Evolutionary conservation across 1,140 invertebrate species (phyloP), one percentile per base, ranked within the genome.

Genomic region (Neodiprion pinetum): DNA sequence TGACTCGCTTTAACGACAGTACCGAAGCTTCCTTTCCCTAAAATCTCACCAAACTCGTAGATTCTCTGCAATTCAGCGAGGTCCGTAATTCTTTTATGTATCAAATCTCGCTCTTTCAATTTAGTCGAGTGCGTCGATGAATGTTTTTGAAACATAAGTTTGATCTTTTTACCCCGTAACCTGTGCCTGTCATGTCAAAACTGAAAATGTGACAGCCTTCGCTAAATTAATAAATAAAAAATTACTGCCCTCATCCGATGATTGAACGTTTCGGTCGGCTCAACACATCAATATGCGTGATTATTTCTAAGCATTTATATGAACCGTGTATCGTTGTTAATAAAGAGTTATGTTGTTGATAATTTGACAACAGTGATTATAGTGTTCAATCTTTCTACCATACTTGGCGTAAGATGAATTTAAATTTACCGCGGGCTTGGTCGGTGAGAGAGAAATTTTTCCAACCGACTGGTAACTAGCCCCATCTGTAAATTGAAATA

Each of bases 1-100:
- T 90, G 86, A 48, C 76, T 81, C 1, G 88, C 89, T 73, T 85
- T 75, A 72, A 88, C 83, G 9, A 91, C 91, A 72, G 87, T 87
- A 9, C 90, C 91, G 79, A 90, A 91, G 72, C 85, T 86, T 28
- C 91, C 91, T 76, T 90, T 85, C 5, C 91, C 91, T 10, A 91
- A 77, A 76, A 84, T 76, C 75, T 83, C 76, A 66, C 82, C 84
- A 72, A 85, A 82, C 12, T 78, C 71, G 75, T 85, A 88, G 40
- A 75, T 72, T 12, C 79, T 78, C 47, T 80, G 76, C 8, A 88
- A 75, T 67, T 83, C 81, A 8, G 71, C 75, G 7, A 78, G 48
- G 72, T 84, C 77, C 7, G 75, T 75, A 61, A 87, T 81, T 73
- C 70, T 48, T 67, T 65, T 72, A 67, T 76, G 77, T 7, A 76